Percentiles rank a stretch among this genome's conserved stretches.
phyloP scores from a whole-genome alignment of 2,888 invertebrate genomes.

The Heliconius hortense region DNA sequence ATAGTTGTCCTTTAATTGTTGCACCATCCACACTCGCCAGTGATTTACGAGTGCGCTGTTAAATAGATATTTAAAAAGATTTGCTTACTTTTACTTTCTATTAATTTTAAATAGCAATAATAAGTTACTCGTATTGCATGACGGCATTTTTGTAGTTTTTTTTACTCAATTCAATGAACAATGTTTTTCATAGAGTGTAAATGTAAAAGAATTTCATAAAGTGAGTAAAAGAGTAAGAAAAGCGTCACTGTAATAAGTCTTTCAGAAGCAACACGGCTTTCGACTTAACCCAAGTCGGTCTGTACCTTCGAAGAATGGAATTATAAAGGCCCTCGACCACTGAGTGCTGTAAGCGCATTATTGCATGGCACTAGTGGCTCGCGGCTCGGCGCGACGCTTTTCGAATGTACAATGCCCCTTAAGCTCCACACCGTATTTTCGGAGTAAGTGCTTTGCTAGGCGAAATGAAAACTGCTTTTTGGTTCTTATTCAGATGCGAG shows the following conservation, averaged over 20 bases:
- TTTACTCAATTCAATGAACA: background rate
- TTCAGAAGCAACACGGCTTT: constrained; percentile 65
- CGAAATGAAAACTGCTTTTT: constrained; percentile 70
- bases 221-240: constrained; percentile 51
- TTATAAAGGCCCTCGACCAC: constrained; percentile 69
- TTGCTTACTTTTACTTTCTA: background rate
- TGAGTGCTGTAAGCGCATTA: constrained; percentile 76
- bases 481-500: constrained; percentile 59
- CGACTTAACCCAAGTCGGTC: constrained; percentile 68
- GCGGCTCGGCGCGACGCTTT: constrained; percentile 59
- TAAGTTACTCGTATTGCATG: background rate
- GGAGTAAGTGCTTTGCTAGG: constrained; percentile 69
- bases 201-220: constrained; percentile 36
- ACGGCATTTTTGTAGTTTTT: background rate
- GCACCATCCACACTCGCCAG: constrained; percentile 58
- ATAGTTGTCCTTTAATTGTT: constrained; percentile 72
- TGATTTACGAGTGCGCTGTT: constrained; percentile 55
- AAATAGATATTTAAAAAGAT: constrained; percentile 47
- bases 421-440: constrained; percentile 67
- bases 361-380: constrained; percentile 62
- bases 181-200: constrained; percentile 23
- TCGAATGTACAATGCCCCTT: constrained; percentile 74
- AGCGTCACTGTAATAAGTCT: constrained; percentile 46
- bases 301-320: constrained; percentile 66
- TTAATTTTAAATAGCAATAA: background rate